Conservation (phyloP, 2,797 vertebrate species). For the Holocentrus rufus region DNA sequence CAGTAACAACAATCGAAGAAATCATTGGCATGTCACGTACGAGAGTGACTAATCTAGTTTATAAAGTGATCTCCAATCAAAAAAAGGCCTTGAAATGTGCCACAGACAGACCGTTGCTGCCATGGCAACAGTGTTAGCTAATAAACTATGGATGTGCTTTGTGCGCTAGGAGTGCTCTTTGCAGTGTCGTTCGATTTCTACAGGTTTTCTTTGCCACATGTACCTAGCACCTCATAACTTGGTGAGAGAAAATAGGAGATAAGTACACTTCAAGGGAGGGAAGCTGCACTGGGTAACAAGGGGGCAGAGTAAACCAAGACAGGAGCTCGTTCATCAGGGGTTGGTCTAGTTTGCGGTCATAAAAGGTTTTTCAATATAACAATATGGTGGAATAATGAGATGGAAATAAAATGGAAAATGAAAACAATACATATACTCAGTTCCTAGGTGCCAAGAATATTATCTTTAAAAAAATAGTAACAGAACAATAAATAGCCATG, state of each 20-base stretch:
- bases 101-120: conserved; percentile 9
- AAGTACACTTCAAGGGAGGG: conserved; percentile 77
- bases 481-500: neutral
- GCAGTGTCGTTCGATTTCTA: conserved; percentile 13
- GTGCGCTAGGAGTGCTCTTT: conserved; percentile 32
- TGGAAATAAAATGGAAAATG: neutral
- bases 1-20: conserved; percentile 27
- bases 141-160: conserved; percentile 31
- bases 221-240: conserved; percentile 49
- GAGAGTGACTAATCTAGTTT: neutral
- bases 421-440: neutral
- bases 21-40: conserved; percentile 2
- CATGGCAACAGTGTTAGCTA: conserved; percentile 29
- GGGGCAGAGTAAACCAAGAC: conserved; percentile 30
- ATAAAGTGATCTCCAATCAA: conserved; percentile 29
- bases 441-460: neutral
- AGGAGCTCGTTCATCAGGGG: conserved; percentile 9
- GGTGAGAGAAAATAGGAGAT: conserved; percentile 29
- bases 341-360: conserved; percentile 4
- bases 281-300: conserved; percentile 41
- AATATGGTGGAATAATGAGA: neutral
- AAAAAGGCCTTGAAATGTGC: conserved; percentile 34
- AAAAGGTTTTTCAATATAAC: conserved; percentile 10
- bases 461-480: neutral
- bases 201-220: conserved; percentile 24